Conservation (phyloP, 1,140 invertebrate species). For the Drosophila navojoa region DNA sequence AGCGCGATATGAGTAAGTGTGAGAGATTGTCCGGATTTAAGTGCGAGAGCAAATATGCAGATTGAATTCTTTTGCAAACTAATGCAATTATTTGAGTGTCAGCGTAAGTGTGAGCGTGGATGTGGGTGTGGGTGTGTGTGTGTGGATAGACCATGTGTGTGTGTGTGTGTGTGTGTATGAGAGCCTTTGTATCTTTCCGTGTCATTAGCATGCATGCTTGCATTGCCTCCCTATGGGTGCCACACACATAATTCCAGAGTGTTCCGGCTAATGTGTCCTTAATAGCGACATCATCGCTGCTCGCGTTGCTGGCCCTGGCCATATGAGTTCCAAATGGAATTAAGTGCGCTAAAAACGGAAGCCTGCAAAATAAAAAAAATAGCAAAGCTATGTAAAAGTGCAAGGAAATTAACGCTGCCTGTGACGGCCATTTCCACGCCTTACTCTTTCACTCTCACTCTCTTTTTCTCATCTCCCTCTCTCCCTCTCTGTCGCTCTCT, state of each 20-base stretch:
- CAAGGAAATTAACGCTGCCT: constrained; percentile 45
- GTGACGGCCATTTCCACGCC: constrained; percentile 23
- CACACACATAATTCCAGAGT: constrained; percentile 70
- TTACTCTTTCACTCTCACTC: constrained; percentile 5
- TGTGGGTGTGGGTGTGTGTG: not conserved
- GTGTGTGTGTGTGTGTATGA: not conserved
- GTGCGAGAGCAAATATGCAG: constrained; percentile 36
- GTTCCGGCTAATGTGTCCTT: constrained; percentile 76
- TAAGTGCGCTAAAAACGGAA: constrained; percentile 70
- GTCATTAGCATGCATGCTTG: constrained; percentile 74
- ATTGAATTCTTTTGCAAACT: constrained; percentile 59
- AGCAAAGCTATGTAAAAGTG: constrained; percentile 43
- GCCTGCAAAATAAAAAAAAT: constrained; percentile 42
- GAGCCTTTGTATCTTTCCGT: constrained; percentile 26
- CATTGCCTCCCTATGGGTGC: constrained; percentile 29
- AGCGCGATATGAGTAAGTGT: not conserved
- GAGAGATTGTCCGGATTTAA: constrained; percentile 7
- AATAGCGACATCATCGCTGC: constrained; percentile 73
- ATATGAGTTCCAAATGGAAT: constrained; percentile 62
- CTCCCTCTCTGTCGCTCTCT: no score
- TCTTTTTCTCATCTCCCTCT: no score
- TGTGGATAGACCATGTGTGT: not conserved
- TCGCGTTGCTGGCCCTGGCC: constrained; percentile 33
- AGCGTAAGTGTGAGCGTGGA: not conserved
- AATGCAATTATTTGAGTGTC: constrained; percentile 46